Evolutionary conservation across 1,140 invertebrate genomes (phyloP).

Genomic region (Lepidotrigona ventralis): DNA sequence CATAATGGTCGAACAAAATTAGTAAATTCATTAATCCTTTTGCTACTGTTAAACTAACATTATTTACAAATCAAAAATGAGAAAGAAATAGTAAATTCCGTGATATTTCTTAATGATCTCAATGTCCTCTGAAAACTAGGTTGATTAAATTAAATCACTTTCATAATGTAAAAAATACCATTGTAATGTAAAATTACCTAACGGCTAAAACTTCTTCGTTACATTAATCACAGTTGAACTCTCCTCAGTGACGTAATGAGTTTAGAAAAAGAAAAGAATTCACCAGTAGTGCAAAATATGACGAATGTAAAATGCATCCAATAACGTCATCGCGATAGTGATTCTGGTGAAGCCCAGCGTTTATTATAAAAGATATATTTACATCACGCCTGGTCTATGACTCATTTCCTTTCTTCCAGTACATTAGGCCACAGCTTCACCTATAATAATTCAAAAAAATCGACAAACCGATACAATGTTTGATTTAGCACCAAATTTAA

Average conservation of each 20-base stretch:
- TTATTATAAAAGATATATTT: constrained; percentile 31
- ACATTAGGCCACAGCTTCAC: constrained; percentile 39
- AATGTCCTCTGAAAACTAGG: neutral
- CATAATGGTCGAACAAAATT: neutral
- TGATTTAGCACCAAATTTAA: neutral
- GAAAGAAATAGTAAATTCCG: neutral
- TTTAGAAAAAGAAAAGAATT: neutral
- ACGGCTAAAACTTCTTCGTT: neutral
- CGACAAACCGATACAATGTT: too few relatives aligned
- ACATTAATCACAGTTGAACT: neutral
- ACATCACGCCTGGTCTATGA: constrained; percentile 46
- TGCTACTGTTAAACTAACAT: too few relatives aligned
- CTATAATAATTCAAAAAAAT: neutral
- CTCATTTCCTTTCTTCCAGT: constrained; percentile 48
- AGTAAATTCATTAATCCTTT: neutral
- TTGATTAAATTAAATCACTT: too few relatives aligned
- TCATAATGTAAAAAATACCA: too few relatives aligned
- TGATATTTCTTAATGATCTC: neutral
- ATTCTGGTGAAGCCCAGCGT: neutral
- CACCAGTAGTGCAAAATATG: neutral
- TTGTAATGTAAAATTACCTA: too few relatives aligned
- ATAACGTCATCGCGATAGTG: neutral
- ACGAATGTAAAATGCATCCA: constrained; percentile 5
- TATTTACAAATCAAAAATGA: neutral
- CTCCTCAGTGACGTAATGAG: too few relatives aligned